phyloP scores from a whole-genome alignment of 1,140 invertebrate species.

The Brachionus paranguensis region DNA sequence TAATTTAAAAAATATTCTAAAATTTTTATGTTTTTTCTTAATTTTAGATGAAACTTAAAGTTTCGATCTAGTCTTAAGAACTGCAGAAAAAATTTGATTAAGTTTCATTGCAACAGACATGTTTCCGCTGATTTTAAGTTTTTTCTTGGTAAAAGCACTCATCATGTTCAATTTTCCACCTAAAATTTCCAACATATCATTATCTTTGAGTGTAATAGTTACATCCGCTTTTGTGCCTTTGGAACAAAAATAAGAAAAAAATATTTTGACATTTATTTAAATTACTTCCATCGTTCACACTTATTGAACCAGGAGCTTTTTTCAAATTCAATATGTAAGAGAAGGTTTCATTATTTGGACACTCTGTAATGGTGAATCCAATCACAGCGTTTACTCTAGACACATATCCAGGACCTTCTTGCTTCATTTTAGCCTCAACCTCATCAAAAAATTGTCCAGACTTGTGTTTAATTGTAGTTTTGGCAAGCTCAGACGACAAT shows the following conservation, averaged over 20 bases:
- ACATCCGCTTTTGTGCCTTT: slow-evolving; percentile 70
- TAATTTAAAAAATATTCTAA: background rate
- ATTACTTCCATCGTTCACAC: slow-evolving; percentile 10
- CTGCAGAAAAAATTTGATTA: slow-evolving; percentile 61
- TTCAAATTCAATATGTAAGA: slow-evolving; percentile 14
- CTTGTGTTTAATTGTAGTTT: slow-evolving; percentile 2
- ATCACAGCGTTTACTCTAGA: slow-evolving; percentile 27
- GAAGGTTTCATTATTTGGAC: background rate
- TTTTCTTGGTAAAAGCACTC: slow-evolving; percentile 91
- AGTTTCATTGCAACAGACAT: slow-evolving; percentile 92
- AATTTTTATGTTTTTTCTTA: background rate
- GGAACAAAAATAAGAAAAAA: background rate
- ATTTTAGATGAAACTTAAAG: background rate
- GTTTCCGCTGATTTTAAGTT: slow-evolving; percentile 91
- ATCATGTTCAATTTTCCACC: slow-evolving; percentile 84
- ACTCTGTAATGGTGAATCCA: background rate
- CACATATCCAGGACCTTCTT: background rate
- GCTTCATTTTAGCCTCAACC: slow-evolving; percentile 8
- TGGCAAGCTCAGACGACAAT: background rate
- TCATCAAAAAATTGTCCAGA: slow-evolving; percentile 19
- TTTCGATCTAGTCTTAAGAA: slow-evolving; percentile 14
- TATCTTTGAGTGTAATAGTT: slow-evolving; percentile 76
- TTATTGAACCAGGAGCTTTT: slow-evolving; percentile 14
- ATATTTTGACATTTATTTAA: background rate
- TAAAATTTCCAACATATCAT: slow-evolving; percentile 76